Base-by-base conservation (phyloP, 2,888 invertebrate species). In the Leptopilina drosophilae region DNA sequence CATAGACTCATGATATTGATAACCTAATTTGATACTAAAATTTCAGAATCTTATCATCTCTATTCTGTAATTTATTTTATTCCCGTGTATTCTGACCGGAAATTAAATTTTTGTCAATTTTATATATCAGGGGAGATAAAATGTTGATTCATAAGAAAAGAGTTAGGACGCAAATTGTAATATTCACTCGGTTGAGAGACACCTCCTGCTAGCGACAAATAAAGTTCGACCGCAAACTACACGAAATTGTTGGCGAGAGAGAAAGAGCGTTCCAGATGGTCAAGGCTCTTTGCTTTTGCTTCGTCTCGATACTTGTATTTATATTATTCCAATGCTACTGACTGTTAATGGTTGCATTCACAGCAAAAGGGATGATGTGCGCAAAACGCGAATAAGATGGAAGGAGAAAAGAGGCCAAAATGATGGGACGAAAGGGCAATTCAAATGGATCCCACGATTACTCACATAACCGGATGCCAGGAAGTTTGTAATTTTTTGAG, bases 201-300 rank as follows among this genome's bases (percentile, higher is more conserved):
- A 82, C 82, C 82, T 84, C 79, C 64, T 84, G 85, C 82, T 86
- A 87, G 87, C 86, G 88, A 89, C 87, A 89, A 88, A 89, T 88
- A 89, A 89, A 88, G 86, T 88, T 87, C 82, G 85, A 90, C 89
- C 89, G 88, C 89, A 90, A 89, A 89, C 87, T 88, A 86, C 86
- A 86, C 87, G 86, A 89, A 90, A 90, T 89, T 87, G 87, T 88
- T 84, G 85, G 85, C 82, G 85, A 88, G 85, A 81, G 49, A 49
- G 11, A 12, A 11, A 49, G 49, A 49, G 49, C 11, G 77, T 59
- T 77, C 87, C 88, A 89, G 88, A 89, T 88, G 89, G 88, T 85
- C 86, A 82, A 78, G 77, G 77, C 78, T 77, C 77, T 81, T 42
- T 76, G 85, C 84, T 85, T 83, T 53, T 9, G 49, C 12, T 12